These are phyloP conservation scores for Pristiophorus japonicus DNA, from an alignment of 2,113 vertebrate species.

Conservation along the genomic window DNA sequence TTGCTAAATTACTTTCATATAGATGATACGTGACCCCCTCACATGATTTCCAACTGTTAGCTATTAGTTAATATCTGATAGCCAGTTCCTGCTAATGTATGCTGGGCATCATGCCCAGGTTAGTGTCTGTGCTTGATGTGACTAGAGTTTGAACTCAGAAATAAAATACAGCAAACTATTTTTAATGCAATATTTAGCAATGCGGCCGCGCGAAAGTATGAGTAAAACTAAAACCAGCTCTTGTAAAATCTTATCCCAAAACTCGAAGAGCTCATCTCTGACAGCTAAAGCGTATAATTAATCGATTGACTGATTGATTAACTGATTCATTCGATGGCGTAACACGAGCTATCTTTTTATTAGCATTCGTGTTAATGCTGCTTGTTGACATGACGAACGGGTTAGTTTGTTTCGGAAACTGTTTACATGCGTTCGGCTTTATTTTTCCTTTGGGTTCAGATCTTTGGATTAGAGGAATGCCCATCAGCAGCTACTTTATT, in stretches of 20 bases:
- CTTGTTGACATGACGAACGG: not conserved
- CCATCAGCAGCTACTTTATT: not conserved
- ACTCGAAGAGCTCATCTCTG: not conserved
- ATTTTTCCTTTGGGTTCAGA: not conserved
- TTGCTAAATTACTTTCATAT: not conserved
- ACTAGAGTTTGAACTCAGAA: not conserved
- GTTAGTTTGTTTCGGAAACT: not conserved
- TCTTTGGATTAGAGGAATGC: not conserved
- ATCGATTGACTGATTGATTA: constrained; percentile 13
- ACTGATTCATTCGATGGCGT: constrained; percentile 9
- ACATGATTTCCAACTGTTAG: not conserved
- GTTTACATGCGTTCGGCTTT: not conserved
- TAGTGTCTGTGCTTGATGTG: not conserved
- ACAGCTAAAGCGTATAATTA: not conserved
- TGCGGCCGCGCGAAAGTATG: not conserved
- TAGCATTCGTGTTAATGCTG: not conserved
- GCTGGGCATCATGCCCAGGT: not conserved
- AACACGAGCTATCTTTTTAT: constrained; percentile 6
- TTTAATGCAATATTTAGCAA: not conserved
- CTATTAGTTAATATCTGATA: not conserved
- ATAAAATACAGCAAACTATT: not conserved
- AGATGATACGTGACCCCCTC: not conserved
- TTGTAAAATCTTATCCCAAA: not conserved
- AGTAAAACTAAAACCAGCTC: not conserved
- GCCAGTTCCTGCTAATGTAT: not conserved